Evolutionary conservation across 2,797 vertebrate genomes (phyloP).

Genomic region (Chloroceryle inda): DNA sequence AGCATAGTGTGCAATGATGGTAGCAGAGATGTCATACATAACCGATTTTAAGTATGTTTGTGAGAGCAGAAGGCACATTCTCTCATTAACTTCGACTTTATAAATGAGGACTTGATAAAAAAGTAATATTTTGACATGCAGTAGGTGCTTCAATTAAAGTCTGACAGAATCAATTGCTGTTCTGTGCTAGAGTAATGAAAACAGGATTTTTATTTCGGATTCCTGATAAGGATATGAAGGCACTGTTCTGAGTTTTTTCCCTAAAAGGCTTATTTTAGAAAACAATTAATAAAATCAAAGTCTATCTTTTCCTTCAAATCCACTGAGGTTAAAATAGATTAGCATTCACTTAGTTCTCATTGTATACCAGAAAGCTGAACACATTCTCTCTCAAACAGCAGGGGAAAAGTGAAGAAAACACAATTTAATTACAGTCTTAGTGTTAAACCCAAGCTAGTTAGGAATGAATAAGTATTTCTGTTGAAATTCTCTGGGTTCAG

Average conservation of each 20-base stretch:
- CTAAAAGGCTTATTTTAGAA: conserved; percentile 59
- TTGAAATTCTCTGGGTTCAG: conserved; percentile 62
- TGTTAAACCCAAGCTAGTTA: conserved; percentile 51
- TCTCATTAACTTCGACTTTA: conserved; percentile 40
- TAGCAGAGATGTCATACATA: not conserved
- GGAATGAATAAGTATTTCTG: conserved; percentile 49
- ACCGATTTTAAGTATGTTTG: not conserved
- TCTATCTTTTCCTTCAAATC: conserved; percentile 58
- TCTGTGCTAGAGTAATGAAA: conserved; percentile 58
- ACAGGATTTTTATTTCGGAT: conserved; percentile 70
- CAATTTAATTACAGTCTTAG: conserved; percentile 69
- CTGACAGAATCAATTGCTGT: conserved; percentile 64
- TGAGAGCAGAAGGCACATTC: not conserved
- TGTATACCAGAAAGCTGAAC: conserved; percentile 68
- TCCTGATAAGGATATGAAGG: conserved; percentile 47
- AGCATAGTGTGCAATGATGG: not conserved
- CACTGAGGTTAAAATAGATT: conserved; percentile 62
- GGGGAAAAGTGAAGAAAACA: conserved; percentile 68
- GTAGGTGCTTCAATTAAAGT: conserved; percentile 52
- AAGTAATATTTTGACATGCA: conserved; percentile 56
- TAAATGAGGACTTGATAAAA: conserved; percentile 30
- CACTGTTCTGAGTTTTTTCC: not conserved
- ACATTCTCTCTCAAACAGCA: conserved; percentile 69
- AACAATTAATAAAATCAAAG: conserved; percentile 73
- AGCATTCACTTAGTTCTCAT: conserved; percentile 61